These are phyloP conservation scores for Gallinago solitaria DNA, from an alignment of 2,797 vertebrate species.

Conservation along the genomic window DNA sequence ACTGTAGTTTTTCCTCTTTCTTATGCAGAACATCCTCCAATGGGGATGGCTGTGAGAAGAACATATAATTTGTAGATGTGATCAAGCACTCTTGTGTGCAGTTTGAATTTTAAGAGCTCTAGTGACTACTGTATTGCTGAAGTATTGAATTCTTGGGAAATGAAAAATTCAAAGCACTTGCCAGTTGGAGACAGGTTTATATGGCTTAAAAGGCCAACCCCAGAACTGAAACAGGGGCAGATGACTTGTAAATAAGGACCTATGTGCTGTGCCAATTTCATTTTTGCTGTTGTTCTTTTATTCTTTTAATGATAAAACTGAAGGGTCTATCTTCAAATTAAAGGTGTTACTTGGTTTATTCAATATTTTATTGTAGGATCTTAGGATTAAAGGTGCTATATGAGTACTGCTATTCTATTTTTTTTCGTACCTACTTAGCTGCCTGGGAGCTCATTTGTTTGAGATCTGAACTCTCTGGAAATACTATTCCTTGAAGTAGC, in stretches of 20 bases:
- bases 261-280: background rate
- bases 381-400: background rate
- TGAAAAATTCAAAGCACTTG: background rate
- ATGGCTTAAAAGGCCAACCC: background rate
- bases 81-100: background rate
- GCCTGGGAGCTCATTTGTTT: background rate
- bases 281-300: background rate
- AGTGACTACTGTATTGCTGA: background rate
- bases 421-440: background rate
- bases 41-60: background rate
- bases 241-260: background rate
- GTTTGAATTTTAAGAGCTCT: background rate
- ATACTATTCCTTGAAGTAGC: background rate
- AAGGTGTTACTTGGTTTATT: background rate
- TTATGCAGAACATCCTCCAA: background rate
- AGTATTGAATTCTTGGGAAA: background rate
- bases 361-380: background rate
- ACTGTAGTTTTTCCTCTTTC: background rate
- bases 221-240: background rate
- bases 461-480: background rate
- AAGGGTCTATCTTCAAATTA: background rate
- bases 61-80: accelerated
- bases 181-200: background rate
- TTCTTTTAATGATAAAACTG: background rate
- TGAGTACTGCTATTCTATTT: background rate